phyloP scores from a whole-genome alignment of 2,888 invertebrate species.

The Zelleria hepariella region DNA sequence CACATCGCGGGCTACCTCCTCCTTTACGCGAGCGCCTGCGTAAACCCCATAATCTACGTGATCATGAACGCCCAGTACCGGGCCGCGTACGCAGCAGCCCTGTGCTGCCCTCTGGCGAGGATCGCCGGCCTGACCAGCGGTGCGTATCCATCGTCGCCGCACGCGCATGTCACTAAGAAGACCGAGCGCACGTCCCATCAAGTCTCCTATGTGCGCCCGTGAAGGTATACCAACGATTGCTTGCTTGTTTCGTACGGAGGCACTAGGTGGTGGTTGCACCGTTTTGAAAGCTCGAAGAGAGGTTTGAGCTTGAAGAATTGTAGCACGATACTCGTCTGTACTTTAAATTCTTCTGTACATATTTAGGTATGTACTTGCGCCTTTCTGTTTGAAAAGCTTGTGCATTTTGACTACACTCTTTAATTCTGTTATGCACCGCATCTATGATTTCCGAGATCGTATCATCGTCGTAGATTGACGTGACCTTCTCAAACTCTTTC shows the following conservation, averaged over 20 bases:
- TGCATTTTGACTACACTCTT: no score
- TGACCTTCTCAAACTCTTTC: no score
- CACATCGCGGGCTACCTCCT: constrained; percentile 88
- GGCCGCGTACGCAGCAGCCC: constrained; percentile 87
- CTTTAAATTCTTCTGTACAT: no score
- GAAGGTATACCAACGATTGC: constrained; percentile 44
- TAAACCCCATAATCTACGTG: constrained; percentile 94
- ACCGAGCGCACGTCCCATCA: constrained; percentile 50
- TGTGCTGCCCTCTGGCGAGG: constrained; percentile 75
- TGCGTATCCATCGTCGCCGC: constrained; percentile 61
- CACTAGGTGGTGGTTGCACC: not conserved
- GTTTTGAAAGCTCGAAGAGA: no score
- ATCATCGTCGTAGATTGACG: no score
- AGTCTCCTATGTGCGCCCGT: constrained; percentile 54
- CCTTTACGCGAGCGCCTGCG: constrained; percentile 90
- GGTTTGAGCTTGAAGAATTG: no score
- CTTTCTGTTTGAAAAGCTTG: no score
- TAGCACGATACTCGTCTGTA: no score
- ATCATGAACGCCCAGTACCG: constrained; percentile 96
- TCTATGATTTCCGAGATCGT: no score
- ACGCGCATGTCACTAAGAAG: constrained; percentile 40
- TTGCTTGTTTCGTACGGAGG: not conserved
- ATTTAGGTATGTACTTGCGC: no score
- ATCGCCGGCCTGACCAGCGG: constrained; percentile 74
- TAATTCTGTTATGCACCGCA: no score